A percentile compares a stretch with the other conserved stretches of the same genome.
phyloP scores from a whole-genome alignment of 2,797 vertebrate species.

The Iguana delicatissima region DNA sequence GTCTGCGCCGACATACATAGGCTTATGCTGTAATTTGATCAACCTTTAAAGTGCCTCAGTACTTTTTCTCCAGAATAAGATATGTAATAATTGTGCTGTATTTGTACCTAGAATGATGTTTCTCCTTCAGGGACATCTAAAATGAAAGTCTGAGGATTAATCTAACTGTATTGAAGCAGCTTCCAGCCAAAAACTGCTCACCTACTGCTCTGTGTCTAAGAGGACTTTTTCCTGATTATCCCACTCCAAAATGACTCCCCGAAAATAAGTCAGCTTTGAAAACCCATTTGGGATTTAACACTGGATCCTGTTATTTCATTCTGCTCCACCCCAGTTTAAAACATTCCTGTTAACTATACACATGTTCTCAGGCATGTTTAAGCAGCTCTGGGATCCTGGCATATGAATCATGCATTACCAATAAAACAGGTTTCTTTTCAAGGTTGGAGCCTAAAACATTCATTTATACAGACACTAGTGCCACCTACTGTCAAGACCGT shows the following conservation, averaged over 20 bases:
- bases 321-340: too few species aligned
- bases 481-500: slow-evolving; percentile 30
- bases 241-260: background rate
- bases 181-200: background rate
- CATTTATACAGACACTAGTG: background rate
- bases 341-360: background rate
- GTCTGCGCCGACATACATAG: background rate
- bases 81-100: background rate
- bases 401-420: background rate
- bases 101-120: background rate
- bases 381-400: background rate
- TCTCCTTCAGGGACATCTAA: background rate
- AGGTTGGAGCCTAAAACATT: background rate
- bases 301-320: background rate
- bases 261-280: background rate
- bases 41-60: background rate
- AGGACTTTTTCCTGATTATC: background rate
- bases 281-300: background rate
- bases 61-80: background rate
- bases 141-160: slow-evolving; percentile 8
- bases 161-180: background rate
- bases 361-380: background rate
- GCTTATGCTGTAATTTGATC: background rate
- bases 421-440: slow-evolving; percentile 11
- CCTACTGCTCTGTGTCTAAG: background rate